Evolutionary conservation across 2,113 vertebrate species (phyloP).

Genomic region (Isichthys henryi): DNA sequence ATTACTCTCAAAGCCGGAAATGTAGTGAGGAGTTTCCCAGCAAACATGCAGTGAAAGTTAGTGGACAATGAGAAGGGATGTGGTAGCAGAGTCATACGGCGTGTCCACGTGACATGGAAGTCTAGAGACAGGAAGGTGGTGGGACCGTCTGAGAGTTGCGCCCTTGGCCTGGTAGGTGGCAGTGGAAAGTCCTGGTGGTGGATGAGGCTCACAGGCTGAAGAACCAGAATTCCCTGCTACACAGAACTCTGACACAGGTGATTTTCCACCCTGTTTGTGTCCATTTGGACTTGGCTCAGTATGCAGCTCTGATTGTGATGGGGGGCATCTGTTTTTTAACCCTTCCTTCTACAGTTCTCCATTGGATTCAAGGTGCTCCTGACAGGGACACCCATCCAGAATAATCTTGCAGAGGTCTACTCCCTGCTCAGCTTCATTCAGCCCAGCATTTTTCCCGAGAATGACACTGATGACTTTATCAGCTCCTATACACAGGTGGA

Average conservation of each 20-base stretch:
- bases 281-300: not conserved
- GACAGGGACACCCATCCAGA: constrained; percentile 91
- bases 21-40: not conserved
- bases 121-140: not conserved
- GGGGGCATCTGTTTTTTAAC: not conserved
- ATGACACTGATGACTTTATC: constrained; percentile 64
- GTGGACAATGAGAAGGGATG: no score
- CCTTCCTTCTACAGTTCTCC: constrained; percentile 62
- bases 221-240: constrained; percentile 77
- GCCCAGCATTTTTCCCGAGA: constrained; percentile 64
- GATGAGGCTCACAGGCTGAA: constrained; percentile 92
- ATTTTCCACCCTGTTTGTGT: not conserved
- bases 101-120: not conserved
- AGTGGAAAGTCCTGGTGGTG: constrained; percentile 71
- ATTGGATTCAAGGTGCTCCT: constrained; percentile 73
- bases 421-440: constrained; percentile 81
- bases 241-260: constrained; percentile 74
- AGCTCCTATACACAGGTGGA: constrained; percentile 61
- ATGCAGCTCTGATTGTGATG: fast-evolving
- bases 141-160: not conserved
- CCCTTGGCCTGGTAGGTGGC: constrained; percentile 45
- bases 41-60: not conserved
- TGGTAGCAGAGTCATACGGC: not conserved
- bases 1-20: not conserved
- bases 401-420: constrained; percentile 82